Conservation (phyloP, 2,113 vertebrate genomes). For the Rhea pennata region DNA sequence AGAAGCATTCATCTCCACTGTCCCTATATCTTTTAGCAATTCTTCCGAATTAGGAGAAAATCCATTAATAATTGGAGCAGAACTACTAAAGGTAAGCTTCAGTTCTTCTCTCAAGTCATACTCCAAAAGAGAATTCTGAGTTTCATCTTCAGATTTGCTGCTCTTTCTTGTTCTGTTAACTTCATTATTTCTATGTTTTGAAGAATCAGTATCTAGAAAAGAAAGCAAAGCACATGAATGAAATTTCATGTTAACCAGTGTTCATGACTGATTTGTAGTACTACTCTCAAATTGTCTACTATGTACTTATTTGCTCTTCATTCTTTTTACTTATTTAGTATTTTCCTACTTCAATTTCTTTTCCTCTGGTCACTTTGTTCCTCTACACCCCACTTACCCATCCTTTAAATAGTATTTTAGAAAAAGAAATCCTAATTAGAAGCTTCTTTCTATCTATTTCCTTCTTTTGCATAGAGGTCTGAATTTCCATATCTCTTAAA, state of each 20-base stretch:
- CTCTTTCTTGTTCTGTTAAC: neutral
- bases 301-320: neutral
- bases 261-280: neutral
- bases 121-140: neutral
- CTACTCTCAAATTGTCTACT: neutral
- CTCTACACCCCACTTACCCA: neutral
- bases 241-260: neutral
- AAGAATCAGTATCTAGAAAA: neutral
- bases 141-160: neutral
- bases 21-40: neutral
- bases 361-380: neutral
- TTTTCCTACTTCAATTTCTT: neutral
- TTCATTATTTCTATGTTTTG: neutral
- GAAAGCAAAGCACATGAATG: neutral
- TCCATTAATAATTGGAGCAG: neutral
- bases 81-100: neutral
- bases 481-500: neutral
- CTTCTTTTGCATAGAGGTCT: neutral
- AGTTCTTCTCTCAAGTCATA: neutral
- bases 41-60: neutral
- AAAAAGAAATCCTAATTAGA: neutral
- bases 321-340: neutral
- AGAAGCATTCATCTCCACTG: neutral
- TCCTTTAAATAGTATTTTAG: neutral
- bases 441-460: neutral